A percentile compares a stretch with the other conserved stretches of the same genome.
These are phyloP conservation scores for Xiphophorus hellerii DNA, from an alignment of 2,113 vertebrate species.

Conservation along the genomic window DNA sequence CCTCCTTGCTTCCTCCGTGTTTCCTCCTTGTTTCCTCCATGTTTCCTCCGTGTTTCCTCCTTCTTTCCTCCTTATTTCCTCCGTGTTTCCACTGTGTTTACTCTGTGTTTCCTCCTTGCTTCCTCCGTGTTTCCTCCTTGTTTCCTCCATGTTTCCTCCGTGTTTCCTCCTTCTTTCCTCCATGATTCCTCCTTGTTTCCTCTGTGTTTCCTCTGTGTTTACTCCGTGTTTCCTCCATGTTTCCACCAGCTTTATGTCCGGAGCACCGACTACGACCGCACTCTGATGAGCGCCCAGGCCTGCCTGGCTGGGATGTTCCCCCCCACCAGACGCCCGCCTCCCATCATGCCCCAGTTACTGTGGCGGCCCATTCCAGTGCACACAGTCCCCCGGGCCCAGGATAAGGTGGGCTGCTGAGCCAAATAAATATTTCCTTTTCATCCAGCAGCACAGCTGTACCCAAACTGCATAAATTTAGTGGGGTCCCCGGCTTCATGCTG, in stretches of 20 bases:
- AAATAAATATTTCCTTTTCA: constrained; percentile 56
- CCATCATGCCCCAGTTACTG: constrained; percentile 76
- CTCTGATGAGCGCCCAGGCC: constrained; percentile 90
- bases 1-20: too few relatives aligned
- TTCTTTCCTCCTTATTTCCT: too few relatives aligned
- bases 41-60: too few relatives aligned
- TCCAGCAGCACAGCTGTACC: constrained; percentile 16
- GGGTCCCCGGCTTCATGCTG: not conserved
- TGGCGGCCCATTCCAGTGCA: constrained; percentile 94
- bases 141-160: too few relatives aligned
- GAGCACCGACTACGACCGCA: constrained; percentile 90
- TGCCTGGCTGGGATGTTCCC: constrained; percentile 89
- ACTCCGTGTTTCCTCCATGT: not conserved
- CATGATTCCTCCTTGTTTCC: too few relatives aligned
- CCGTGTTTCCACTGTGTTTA: too few relatives aligned
- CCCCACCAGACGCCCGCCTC: constrained; percentile 73
- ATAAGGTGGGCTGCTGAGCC: constrained; percentile 75
- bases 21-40: too few relatives aligned
- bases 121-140: too few relatives aligned
- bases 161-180: too few relatives aligned
- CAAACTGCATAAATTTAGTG: constrained; percentile 25
- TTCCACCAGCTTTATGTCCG: constrained; percentile 84
- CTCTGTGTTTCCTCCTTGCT: too few relatives aligned
- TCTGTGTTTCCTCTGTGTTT: too few relatives aligned
- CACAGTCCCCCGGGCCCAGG: constrained; percentile 78